Conservation (phyloP, 2,113 vertebrate species). For the Dendropsophus ebraccatus region DNA sequence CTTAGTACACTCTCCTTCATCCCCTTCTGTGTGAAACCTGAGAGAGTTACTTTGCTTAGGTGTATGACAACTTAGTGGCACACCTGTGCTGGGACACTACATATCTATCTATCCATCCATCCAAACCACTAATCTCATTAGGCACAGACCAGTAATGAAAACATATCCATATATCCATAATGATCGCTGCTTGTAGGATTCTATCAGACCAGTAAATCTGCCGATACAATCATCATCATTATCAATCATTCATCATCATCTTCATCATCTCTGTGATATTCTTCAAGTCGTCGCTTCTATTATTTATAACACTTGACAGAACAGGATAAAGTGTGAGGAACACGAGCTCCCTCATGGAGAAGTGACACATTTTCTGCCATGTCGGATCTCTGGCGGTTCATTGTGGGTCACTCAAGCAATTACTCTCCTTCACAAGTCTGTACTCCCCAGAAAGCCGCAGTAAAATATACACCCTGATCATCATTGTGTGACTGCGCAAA, state of each 20-base stretch:
- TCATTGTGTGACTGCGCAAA: neutral
- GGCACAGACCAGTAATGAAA: no score
- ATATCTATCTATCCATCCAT: no score
- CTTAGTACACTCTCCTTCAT: no score
- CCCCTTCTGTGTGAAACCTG: no score
- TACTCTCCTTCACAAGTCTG: neutral
- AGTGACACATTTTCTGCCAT: slow-evolving; percentile 10
- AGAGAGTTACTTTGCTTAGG: no score
- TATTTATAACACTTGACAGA: slow-evolving; percentile 35
- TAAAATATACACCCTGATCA: neutral
- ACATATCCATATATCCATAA: no score
- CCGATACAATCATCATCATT: neutral
- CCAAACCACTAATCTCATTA: no score
- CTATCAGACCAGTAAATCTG: neutral
- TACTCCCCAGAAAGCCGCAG: neutral
- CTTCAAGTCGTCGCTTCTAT: neutral
- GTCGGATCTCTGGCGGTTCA: neutral
- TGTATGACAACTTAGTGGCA: no score
- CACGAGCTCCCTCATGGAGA: slow-evolving; percentile 8
- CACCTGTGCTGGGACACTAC: no score
- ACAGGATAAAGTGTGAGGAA: neutral
- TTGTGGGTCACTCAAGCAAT: slow-evolving; percentile 14
- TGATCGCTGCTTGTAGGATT: neutral
- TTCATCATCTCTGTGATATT: neutral
- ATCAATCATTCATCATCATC: neutral